Evolutionary conservation across 2,888 invertebrate species (phyloP), one percentile per base, ranked within the genome.

Genomic region (Stenurella melanura): DNA sequence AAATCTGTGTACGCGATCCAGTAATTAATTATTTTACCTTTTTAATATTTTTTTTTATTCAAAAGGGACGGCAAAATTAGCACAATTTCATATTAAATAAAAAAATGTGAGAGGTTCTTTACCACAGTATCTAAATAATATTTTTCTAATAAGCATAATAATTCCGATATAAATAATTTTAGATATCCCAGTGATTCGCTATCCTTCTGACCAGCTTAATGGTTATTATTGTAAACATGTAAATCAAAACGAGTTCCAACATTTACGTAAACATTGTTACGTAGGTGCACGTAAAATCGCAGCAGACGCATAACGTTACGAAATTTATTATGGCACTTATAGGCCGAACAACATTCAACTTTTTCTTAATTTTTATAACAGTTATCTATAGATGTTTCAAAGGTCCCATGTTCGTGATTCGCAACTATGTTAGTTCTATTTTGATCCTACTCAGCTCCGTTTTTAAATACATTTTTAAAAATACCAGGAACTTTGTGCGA

Each of bases 361-460:
- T 42, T 11, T 38, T 38, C 11, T 15, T 42, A 42, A 7, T 42
- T 50, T 50, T 50, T n/a, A 50, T n/a, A 50, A 42, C 42, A n/a
- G n/a, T 50, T 50, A 50, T 50, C 50, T 50, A 50, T n/a, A 50
- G 15, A 50, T 42, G 64, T 64, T 38, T 64, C 38, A 64, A 64
- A 64, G 64, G 64, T 64, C 19, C n/a, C 18, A 63, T 5, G 19
- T 19, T 26, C 34, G n/a, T 34, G 10, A 34, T 34, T 63, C 42
- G 34, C 69, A 70, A 58, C 18, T 70, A 57, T 38, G 58, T 70
- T 69, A 17, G 26, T 70, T 70, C 70, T 70, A 70, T 70, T 70
- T 70, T 60, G 60, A 70, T 4, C 34, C 19, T 18, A 38, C 34
- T 68, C n/a, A 26, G 9, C 67, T 58, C 34, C 6, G 60, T 70